Evolutionary conservation across 2,888 invertebrate genomes (phyloP).

Genomic region (Trilocha varians): DNA sequence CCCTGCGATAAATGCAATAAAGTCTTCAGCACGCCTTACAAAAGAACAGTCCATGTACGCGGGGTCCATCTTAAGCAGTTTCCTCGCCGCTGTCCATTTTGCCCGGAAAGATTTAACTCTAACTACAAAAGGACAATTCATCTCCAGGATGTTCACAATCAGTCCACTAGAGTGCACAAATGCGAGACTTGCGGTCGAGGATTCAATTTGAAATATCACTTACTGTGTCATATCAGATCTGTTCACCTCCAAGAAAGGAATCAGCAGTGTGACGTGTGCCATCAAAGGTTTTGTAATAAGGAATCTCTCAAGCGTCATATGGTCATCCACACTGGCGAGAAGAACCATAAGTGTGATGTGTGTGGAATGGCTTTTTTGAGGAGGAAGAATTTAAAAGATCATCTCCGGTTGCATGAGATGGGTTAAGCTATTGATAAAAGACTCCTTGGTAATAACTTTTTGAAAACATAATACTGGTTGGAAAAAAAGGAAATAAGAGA

Average conservation of each 20-base stretch:
- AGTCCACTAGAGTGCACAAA: constrained; percentile 58
- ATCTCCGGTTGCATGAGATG: constrained; percentile 53
- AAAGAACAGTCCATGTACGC: constrained; percentile 48
- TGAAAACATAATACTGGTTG: too few species aligned
- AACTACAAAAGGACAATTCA: constrained; percentile 63
- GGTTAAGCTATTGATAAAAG: constrained; percentile 9
- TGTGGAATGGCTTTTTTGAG: constrained; percentile 67
- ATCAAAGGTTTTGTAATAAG: constrained; percentile 68
- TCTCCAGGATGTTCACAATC: constrained; percentile 60
- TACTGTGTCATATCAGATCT: constrained; percentile 57
- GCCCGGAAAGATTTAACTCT: constrained; percentile 61
- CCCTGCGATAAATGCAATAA: constrained; percentile 58
- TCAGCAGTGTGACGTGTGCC: constrained; percentile 68
- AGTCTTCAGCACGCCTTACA: constrained; percentile 54
- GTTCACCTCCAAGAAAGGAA: constrained; percentile 64
- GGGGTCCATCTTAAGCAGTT: constrained; percentile 60
- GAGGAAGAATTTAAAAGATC: constrained; percentile 59
- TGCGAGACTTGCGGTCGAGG: constrained; percentile 59
- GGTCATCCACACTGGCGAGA: constrained; percentile 71
- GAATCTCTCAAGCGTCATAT: constrained; percentile 71
- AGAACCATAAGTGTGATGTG: constrained; percentile 69
- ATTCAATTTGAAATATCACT: constrained; percentile 57
- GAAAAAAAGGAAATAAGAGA: too few species aligned
- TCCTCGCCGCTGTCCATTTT: constrained; percentile 55
- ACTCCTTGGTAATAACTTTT: too few species aligned